Percentiles rank a stretch among this genome's conserved stretches.
These are phyloP conservation scores for Penelope pileata DNA, from an alignment of 2,113 vertebrate genomes.

Conservation along the genomic window DNA sequence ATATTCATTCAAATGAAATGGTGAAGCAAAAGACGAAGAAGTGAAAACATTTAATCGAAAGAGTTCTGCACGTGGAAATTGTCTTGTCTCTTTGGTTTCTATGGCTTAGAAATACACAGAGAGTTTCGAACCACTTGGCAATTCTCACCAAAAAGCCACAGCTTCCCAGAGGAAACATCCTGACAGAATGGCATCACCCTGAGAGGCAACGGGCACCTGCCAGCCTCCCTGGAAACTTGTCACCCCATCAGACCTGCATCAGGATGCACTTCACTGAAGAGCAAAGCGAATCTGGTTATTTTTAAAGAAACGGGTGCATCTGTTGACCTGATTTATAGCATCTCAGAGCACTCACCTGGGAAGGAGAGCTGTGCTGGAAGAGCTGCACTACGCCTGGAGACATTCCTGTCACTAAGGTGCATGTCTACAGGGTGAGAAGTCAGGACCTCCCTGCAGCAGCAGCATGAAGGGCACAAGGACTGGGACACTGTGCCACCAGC, in stretches of 20 bases:
- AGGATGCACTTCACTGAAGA: background rate
- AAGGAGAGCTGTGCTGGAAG: background rate
- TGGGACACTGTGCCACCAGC: background rate
- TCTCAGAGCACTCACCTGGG: background rate
- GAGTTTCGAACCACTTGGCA: background rate
- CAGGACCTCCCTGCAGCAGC: background rate
- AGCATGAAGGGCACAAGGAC: background rate
- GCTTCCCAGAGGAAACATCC: background rate
- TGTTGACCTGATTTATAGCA: background rate
- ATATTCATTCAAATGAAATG: conserved; percentile 43
- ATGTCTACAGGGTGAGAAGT: background rate
- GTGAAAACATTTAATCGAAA: background rate
- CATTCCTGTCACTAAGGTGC: background rate
- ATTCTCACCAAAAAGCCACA: background rate
- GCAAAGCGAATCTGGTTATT: background rate
- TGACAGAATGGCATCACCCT: background rate
- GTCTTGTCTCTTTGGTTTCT: background rate
- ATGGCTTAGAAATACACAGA: background rate
- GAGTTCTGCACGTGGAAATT: background rate
- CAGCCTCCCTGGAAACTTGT: background rate
- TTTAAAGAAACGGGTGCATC: background rate
- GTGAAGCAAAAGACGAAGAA: background rate
- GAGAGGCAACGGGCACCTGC: background rate
- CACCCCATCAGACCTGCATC: background rate
- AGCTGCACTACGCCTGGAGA: background rate